A percentile compares a stretch with the other conserved stretches of the same genome.
Conservation (phyloP, 2,113 vertebrate species). For the Myanophis thanlyinensis region DNA sequence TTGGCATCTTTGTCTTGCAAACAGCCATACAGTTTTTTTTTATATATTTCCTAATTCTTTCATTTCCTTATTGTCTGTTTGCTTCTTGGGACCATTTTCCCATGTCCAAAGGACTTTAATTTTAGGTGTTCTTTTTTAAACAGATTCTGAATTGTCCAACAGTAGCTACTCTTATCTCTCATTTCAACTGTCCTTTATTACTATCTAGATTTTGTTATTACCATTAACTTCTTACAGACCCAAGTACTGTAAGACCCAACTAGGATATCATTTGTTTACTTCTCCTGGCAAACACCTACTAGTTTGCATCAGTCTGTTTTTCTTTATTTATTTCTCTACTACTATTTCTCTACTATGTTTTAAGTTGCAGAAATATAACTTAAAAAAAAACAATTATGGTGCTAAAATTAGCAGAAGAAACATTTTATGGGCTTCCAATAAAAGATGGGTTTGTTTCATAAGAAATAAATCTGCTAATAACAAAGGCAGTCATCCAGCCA, state of each 20-base stretch:
- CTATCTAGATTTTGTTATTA: not conserved
- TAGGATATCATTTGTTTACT: not conserved
- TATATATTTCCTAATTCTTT: not conserved
- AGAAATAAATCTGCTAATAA: not conserved
- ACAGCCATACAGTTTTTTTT: not conserved
- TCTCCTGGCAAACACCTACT: not conserved
- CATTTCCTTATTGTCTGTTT: not conserved
- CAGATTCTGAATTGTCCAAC: not conserved
- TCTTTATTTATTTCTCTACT: not conserved
- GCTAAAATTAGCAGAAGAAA: not conserved
- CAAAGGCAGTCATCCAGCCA: not conserved
- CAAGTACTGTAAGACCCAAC: not conserved
- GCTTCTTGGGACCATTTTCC: not conserved
- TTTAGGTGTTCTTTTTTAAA: not conserved
- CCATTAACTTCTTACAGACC: not conserved
- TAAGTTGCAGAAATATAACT: not conserved
- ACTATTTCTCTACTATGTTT: not conserved
- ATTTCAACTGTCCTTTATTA: not conserved
- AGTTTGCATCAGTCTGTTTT: not conserved
- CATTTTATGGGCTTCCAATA: not conserved
- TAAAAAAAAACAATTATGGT: not conserved
- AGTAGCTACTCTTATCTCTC: not conserved
- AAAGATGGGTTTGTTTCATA: not conserved
- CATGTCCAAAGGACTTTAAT: not conserved
- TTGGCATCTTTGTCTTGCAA: not conserved